phyloP scores from a whole-genome alignment of 2,888 invertebrate genomes.

The Eilema caniola region DNA sequence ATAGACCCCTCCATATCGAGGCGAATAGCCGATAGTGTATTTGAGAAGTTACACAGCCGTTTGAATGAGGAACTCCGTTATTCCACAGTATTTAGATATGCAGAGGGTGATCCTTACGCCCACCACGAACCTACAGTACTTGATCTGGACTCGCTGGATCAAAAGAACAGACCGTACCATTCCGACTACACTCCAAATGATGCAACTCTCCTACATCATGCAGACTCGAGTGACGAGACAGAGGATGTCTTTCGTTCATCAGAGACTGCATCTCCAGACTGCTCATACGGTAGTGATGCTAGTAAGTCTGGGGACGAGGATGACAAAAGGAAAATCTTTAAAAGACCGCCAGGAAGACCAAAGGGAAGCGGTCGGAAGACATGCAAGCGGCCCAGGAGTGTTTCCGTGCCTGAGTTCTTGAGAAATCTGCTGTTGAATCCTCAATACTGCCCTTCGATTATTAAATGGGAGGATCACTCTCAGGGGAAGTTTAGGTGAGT shows the following conservation, averaged over 20 bases:
- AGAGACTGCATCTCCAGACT: constrained; percentile 77
- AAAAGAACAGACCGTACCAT: constrained; percentile 68
- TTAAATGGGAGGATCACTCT: constrained; percentile 95
- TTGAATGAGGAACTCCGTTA: constrained; percentile 72
- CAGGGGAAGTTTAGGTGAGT: constrained; percentile 92
- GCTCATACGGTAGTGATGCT: constrained; percentile 76
- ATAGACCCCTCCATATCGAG: constrained; percentile 67
- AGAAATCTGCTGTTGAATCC: constrained; percentile 92
- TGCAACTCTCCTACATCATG: constrained; percentile 59
- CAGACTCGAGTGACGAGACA: constrained; percentile 80
- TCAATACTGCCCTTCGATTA: constrained; percentile 92
- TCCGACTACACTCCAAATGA: constrained; percentile 77
- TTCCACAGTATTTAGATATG: constrained; percentile 72
- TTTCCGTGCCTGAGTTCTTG: constrained; percentile 94
- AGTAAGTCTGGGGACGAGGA: constrained; percentile 83
- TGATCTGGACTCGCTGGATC: constrained; percentile 74
- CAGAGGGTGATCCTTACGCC: constrained; percentile 70
- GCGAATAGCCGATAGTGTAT: constrained; percentile 72
- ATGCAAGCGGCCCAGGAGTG: constrained; percentile 80
- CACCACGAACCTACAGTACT: constrained; percentile 72
- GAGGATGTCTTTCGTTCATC: constrained; percentile 75
- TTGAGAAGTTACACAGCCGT: constrained; percentile 72
- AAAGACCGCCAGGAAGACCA: constrained; percentile 86
- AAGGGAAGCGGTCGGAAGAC: constrained; percentile 81
- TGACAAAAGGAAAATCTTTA: constrained; percentile 77